A percentile compares a stretch with the other conserved stretches of the same genome.
Evolutionary conservation across 1,140 invertebrate genomes (phyloP).

Genomic region (Cydia fagiglandana): DNA sequence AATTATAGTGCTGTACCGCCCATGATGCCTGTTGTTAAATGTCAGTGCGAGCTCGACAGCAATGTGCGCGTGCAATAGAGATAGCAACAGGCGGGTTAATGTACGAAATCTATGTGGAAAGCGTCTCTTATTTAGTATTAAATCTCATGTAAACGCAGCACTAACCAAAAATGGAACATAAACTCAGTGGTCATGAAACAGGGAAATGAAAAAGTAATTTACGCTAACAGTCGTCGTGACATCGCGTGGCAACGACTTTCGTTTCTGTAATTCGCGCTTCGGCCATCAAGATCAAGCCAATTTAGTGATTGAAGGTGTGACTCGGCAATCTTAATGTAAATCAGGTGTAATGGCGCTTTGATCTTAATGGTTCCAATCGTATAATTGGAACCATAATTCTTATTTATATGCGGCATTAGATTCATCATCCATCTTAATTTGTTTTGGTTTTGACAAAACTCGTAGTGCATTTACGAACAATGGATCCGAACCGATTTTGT

Average conservation of each 20-base stretch:
- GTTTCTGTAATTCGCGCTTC: conserved; percentile 5
- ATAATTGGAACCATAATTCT: background rate
- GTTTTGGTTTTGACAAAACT: no score
- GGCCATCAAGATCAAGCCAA: background rate
- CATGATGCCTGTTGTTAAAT: no score
- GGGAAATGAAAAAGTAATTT: conserved; percentile 21
- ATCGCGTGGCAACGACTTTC: conserved; percentile 26
- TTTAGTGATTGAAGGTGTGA: conserved; percentile 15
- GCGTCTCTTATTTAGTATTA: no score
- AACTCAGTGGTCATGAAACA: background rate
- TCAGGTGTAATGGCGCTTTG: background rate
- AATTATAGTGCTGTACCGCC: no score
- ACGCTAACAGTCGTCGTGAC: conserved; percentile 1
- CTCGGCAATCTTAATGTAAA: conserved; percentile 10
- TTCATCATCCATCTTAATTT: no score
- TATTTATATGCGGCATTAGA: no score
- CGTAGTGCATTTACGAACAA: no score
- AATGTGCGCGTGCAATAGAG: no score
- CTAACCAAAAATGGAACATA: background rate
- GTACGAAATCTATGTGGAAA: no score
- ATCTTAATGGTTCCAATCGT: background rate
- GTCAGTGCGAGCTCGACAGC: no score
- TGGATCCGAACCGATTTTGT: no score
- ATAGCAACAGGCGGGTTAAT: no score
- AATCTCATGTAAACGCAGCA: background rate